These are phyloP conservation scores for Vultur gryphus DNA, from an alignment of 2,797 vertebrate genomes.

Conservation along the genomic window DNA sequence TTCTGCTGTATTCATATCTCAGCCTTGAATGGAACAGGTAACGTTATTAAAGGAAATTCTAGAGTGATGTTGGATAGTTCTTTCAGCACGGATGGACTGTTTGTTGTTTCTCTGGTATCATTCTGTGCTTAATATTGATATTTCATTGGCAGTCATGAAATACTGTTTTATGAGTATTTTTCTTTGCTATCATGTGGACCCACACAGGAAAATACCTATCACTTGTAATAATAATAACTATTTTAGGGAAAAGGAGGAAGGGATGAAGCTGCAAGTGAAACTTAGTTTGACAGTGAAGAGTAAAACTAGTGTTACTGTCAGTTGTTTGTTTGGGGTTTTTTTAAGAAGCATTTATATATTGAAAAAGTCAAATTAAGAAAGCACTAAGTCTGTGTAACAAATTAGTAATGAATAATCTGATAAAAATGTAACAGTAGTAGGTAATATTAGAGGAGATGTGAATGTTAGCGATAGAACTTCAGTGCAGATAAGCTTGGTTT, in stretches of 20 bases:
- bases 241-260: background rate
- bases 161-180: background rate
- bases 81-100: background rate
- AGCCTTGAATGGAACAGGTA: background rate
- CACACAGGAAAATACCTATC: background rate
- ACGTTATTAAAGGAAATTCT: background rate
- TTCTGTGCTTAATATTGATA: background rate
- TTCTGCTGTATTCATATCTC: background rate
- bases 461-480: rapidly evolving
- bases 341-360: background rate
- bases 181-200: background rate
- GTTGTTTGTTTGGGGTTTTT: background rate
- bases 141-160: background rate
- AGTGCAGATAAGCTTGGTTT: too few species aligned
- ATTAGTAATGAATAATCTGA: background rate
- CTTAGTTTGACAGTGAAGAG: background rate
- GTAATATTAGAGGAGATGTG: background rate
- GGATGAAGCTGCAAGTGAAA: background rate
- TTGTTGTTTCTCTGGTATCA: background rate
- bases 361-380: background rate
- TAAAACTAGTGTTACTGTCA: background rate
- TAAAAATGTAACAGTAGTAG: background rate
- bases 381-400: background rate
- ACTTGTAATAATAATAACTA: background rate
- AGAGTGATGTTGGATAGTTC: background rate